These are phyloP conservation scores for Holacanthella duospinosa DNA, from an alignment of 2,888 invertebrate species.

Conservation along the genomic window DNA sequence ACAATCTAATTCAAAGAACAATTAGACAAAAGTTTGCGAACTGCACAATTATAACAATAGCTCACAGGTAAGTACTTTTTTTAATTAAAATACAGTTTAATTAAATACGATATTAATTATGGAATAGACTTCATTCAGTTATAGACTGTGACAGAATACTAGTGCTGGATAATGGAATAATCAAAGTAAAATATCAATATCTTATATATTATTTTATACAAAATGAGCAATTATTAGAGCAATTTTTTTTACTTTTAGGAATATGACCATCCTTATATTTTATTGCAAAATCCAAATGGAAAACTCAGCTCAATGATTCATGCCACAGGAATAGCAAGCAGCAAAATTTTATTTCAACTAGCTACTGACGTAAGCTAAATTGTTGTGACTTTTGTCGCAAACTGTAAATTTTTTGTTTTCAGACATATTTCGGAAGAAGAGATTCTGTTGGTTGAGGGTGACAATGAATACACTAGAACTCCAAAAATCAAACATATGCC, in stretches of 20 bases:
- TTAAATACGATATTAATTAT: too few relatives aligned
- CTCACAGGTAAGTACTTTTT: slow-evolving; percentile 16
- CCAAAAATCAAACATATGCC: too few relatives aligned
- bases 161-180: slow-evolving; percentile 21
- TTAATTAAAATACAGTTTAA: too few relatives aligned
- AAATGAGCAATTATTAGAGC: neutral
- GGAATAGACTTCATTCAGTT: slow-evolving; percentile 17
- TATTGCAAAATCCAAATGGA: slow-evolving; percentile 52
- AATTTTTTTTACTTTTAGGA: slow-evolving; percentile 45
- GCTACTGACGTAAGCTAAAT: slow-evolving; percentile 15
- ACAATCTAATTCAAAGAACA: slow-evolving; percentile 21
- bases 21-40: slow-evolving; percentile 20
- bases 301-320: slow-evolving; percentile 58
- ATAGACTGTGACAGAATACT: slow-evolving; percentile 27
- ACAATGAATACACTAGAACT: too few relatives aligned
- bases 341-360: slow-evolving; percentile 16
- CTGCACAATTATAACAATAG: slow-evolving; percentile 25
- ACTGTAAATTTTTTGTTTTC: too few relatives aligned
- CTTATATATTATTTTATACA: slow-evolving; percentile 4
- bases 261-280: slow-evolving; percentile 61
- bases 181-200: slow-evolving; percentile 50
- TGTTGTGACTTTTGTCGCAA: too few relatives aligned
- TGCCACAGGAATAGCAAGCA: slow-evolving; percentile 53
- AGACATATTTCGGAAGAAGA: too few relatives aligned
- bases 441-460: too few relatives aligned